phyloP scores from a whole-genome alignment of 2,888 invertebrate species.

The Lasioglossum zephyrum region DNA sequence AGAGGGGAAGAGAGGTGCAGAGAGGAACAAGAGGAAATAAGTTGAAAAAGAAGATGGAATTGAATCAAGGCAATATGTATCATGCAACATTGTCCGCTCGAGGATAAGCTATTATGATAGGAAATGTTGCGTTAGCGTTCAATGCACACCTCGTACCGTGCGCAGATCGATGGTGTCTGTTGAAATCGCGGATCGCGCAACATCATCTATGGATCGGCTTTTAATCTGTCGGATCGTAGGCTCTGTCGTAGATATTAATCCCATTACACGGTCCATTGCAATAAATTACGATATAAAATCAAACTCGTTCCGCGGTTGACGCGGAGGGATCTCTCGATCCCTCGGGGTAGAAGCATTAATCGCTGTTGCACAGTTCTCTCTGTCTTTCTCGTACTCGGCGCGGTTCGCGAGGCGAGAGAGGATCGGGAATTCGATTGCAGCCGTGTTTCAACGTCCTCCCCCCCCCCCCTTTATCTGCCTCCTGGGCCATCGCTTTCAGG shows the following conservation, averaged over 20 bases:
- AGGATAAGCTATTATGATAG: neutral
- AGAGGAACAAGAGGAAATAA: neutral
- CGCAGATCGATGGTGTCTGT: neutral
- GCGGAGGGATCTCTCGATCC: slow-evolving; percentile 58
- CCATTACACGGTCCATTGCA: slow-evolving; percentile 66
- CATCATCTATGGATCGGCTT: neutral
- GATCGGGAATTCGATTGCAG: slow-evolving; percentile 77
- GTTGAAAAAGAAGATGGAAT: neutral
- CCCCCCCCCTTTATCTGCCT: slow-evolving; percentile 32
- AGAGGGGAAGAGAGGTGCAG: neutral
- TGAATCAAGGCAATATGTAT: neutral
- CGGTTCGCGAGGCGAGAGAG: slow-evolving; percentile 16
- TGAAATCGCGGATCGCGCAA: neutral
- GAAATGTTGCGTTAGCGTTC: neutral
- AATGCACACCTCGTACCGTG: neutral
- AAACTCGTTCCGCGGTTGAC: slow-evolving; percentile 57
- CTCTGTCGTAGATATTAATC: slow-evolving; percentile 57
- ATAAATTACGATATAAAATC: slow-evolving; percentile 67
- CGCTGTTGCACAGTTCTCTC: slow-evolving; percentile 61
- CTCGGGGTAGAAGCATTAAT: slow-evolving; percentile 79
- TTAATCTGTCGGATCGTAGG: neutral
- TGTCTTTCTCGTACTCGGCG: slow-evolving; percentile 61
- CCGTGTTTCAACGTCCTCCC: slow-evolving; percentile 59
- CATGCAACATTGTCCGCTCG: neutral
- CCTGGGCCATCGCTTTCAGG: slow-evolving; percentile 42